A percentile compares a stretch with the other conserved stretches of the same genome.
These are phyloP conservation scores for Torymus tubicola DNA, from an alignment of 2,888 invertebrate species.

Conservation along the genomic window DNA sequence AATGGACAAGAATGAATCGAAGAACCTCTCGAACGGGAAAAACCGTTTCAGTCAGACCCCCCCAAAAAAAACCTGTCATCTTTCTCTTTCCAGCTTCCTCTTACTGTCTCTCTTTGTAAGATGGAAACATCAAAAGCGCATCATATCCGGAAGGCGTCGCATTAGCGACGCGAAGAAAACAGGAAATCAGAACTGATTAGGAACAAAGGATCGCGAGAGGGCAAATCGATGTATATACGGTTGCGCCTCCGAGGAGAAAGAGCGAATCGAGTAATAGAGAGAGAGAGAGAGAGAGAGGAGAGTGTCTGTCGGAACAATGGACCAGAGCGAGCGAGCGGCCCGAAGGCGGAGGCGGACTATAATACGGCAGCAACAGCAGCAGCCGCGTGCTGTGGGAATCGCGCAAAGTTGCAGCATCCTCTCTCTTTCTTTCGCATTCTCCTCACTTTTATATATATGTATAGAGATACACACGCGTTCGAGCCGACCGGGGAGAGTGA, in stretches of 20 bases:
- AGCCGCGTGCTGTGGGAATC: constrained; percentile 55
- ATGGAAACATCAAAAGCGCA: constrained; percentile 29
- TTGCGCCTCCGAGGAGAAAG: constrained; percentile 9
- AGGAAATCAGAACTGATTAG: constrained; percentile 55
- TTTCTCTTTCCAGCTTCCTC: neutral
- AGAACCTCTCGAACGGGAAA: constrained; percentile 23
- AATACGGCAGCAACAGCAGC: constrained; percentile 29
- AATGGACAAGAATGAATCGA: constrained; percentile 13
- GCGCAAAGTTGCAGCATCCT: constrained; percentile 58
- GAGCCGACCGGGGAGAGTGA: no score
- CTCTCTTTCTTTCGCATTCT: constrained; percentile 55
- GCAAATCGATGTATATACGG: constrained; percentile 33
- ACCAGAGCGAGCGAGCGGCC: constrained; percentile 22
- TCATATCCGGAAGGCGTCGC: constrained; percentile 33
- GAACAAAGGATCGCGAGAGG: constrained; percentile 46
- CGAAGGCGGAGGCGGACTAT: constrained; percentile 52
- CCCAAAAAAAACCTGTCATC: neutral
- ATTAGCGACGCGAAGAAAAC: constrained; percentile 28
- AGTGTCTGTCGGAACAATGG: constrained; percentile 52
- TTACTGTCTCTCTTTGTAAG: neutral
- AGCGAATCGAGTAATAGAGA: constrained; percentile 47
- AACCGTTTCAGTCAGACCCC: neutral
- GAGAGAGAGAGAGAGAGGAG: constrained; percentile 31
- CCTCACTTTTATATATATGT: constrained; percentile 26
- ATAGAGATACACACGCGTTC: no score